Evolutionary conservation across 2,113 vertebrate genomes (phyloP), one percentile per base, ranked within the genome.

Genomic region (Galeopterus variegatus): DNA sequence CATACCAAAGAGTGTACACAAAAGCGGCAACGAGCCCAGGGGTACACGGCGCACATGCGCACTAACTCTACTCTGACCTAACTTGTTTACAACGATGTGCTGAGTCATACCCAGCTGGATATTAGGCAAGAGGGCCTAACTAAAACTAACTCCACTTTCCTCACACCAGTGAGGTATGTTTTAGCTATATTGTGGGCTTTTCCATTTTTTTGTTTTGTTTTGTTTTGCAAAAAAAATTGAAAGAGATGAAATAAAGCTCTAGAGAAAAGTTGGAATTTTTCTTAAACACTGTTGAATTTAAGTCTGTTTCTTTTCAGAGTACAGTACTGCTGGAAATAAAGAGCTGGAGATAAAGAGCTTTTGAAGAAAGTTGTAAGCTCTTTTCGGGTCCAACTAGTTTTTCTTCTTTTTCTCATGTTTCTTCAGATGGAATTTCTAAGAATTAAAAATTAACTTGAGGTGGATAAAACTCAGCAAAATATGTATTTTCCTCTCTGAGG

Each of bases 241-340:
- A 92, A 72, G 24, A 50, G 14, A 48, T 58, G 6, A 24, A 62
- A 62, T 60, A 75, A 73, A 36, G 0, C 18, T 88, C 12, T 94
- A 81, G 69, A 62, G 13, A 73, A 95, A 83, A 75, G 13, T 41
- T 82, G 31, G 48, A 45, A 23, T 95, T 94, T 85, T 94, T 15
- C 23, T 90, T 80, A 75, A 88, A 60, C 4, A 54, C 19, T 81
- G 11, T 54, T 90, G 64, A 81, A 65, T 54, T 76, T 54, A 76
- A 88, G 9, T 69, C 75, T 60, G 31, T 67, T 95, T 94, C 50
- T 67, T 80, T 91, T 72, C 48, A 67, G 86, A 60, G 28, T 33
- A 0, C 4, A 70, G 18, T 11, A 72, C 10, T 50, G 33, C 3
- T 41, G 41, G 41, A 41, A 41, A 41, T 41, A 41, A 41, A 41